A percentile compares a stretch with the other conserved stretches of the same genome.
These are phyloP conservation scores for Sakesphorus luctuosus DNA, from an alignment of 2,113 vertebrate genomes.

Conservation along the genomic window DNA sequence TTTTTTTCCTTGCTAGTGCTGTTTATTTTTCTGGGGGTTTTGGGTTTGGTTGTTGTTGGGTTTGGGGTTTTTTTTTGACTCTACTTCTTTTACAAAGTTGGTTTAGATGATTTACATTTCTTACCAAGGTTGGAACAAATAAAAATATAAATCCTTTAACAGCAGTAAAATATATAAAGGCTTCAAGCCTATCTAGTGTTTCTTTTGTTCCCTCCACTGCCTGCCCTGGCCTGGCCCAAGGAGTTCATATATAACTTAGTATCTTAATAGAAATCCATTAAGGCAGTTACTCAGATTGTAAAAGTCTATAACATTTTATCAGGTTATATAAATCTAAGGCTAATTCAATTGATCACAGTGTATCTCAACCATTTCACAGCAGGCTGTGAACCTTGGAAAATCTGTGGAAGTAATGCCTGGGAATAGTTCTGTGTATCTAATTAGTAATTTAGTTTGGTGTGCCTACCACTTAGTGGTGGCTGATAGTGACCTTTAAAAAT, in stretches of 20 bases:
- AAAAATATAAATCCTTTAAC: not conserved
- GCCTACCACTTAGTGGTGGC: not conserved
- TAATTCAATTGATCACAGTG: not conserved
- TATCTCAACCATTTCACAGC: not conserved
- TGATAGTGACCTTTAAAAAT: not conserved
- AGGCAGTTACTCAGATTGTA: not conserved
- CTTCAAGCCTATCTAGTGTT: not conserved
- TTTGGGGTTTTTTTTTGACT: not conserved
- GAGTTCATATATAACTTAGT: not conserved
- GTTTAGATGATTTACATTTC: not conserved
- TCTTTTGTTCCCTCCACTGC: not conserved
- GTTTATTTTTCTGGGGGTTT: not conserved
- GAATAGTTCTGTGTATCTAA: not conserved
- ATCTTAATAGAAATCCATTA: not conserved
- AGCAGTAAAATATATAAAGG: not conserved
- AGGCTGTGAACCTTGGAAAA: not conserved
- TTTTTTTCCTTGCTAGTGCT: not conserved
- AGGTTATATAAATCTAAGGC: not conserved
- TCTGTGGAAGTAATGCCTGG: not conserved
- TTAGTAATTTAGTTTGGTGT: not conserved
- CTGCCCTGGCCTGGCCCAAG: not conserved
- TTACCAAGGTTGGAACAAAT: not conserved
- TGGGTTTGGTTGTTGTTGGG: too few species aligned
- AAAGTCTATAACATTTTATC: not conserved
- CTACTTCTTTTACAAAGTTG: not conserved